Base-by-base conservation (phyloP, 2,797 vertebrate species). In the Argyrosomus regius region DNA sequence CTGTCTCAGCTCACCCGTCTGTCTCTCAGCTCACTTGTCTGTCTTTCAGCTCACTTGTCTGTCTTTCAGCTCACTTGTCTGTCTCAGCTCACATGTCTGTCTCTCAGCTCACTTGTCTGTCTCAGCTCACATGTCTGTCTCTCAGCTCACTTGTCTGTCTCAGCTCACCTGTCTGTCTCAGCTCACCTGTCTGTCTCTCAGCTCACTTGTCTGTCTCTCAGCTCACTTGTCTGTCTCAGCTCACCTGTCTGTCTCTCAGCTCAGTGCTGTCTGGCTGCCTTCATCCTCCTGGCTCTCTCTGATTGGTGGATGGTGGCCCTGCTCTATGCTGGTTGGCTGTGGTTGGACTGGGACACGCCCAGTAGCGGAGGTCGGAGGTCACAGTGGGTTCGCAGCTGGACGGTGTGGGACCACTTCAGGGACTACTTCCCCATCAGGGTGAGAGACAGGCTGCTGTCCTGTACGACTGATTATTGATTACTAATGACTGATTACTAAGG, bases 341-440 rank as follows among this genome's bases (percentile, higher is more conserved):
- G 96, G 91, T 77, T 97, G 2, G 98, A 98, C 91, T 95, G 96
- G 96, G 91, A 90, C 77, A 97, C 97, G 0, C 97, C 97, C 5
- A 88, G 86, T 48, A 80, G 74, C 0, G 97, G 98, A 56, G 97
- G 97, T 71, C 96, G 98, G 9, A 92, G 96, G 61, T 97, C 69
- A 13, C 75, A 91, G 0, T 97, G 96, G 96, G 53, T 97, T 79
- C 92, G 95, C 61, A 92, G 17, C 76, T 98, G 96, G 96, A 86
- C 57, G 0, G 0, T 97, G 8, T 99, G 97, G 98, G 95, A 72
- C 8, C 89, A 96, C 86, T 98, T 98, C 85, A 95, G 91, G 54
- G 96, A 98, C 70, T 99, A 99, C 85, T 99, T 98, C 86, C 97
- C 98, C 6, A 94, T 98, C 59, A 93, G 83, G 0, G 97, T 99